phyloP scores from a whole-genome alignment of 2,797 vertebrate species.

The Psittacula echo region DNA sequence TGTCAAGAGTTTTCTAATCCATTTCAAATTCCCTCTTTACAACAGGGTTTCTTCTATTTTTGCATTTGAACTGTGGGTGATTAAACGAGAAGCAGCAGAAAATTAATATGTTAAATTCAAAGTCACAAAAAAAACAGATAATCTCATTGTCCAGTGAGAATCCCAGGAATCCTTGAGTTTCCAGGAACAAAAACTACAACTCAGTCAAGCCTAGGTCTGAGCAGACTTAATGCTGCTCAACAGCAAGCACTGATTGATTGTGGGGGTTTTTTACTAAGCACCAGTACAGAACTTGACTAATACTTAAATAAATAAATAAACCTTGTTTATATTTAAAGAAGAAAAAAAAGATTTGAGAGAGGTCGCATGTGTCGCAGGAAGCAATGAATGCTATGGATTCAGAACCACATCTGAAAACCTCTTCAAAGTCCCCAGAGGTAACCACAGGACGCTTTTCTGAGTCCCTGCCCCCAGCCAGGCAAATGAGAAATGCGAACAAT shows the following conservation, averaged over 20 bases:
- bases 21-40: slow-evolving; percentile 2
- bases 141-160: slow-evolving; percentile 46
- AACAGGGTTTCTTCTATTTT: slow-evolving; percentile 14
- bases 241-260: slow-evolving; percentile 17
- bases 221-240: not conserved
- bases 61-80: not conserved
- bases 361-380: slow-evolving; percentile 9
- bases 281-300: slow-evolving; percentile 35
- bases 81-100: slow-evolving; percentile 50
- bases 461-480: not conserved
- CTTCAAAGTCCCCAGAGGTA: slow-evolving; percentile 15
- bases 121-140: slow-evolving; percentile 27
- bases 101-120: slow-evolving; percentile 57
- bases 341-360: not conserved
- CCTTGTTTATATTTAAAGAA: slow-evolving; percentile 32
- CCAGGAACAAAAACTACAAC: slow-evolving; percentile 53
- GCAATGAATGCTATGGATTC: slow-evolving; percentile 44
- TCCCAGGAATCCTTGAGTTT: slow-evolving; percentile 38
- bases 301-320: slow-evolving; percentile 63
- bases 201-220: slow-evolving; percentile 32
- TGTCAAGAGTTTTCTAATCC: slow-evolving; percentile 14
- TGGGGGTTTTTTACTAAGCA: not conserved
- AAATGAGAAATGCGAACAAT: slow-evolving; percentile 35
- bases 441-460: slow-evolving; percentile 12
- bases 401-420: slow-evolving; percentile 57